Conservation (phyloP, 2,888 invertebrate genomes). For the Volucella inflata region DNA sequence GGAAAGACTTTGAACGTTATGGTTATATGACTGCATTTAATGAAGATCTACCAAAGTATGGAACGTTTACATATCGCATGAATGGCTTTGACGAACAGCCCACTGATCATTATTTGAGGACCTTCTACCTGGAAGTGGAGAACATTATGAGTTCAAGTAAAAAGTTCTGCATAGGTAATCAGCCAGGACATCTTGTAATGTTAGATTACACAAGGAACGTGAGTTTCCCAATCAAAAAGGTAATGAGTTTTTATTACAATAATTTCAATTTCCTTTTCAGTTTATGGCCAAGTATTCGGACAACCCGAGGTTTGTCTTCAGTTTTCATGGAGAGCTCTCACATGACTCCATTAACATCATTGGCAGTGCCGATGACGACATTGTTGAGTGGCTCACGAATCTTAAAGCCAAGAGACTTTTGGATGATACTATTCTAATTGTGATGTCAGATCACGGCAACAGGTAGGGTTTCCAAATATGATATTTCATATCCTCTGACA, state of each 20-base stretch:
- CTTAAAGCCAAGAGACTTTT: slow-evolving; percentile 87
- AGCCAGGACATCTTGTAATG: slow-evolving; percentile 88
- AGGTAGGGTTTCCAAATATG: slow-evolving; percentile 84
- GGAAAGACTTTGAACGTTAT: slow-evolving; percentile 89
- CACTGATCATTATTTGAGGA: slow-evolving; percentile 95
- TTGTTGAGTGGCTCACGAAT: slow-evolving; percentile 87
- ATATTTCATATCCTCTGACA: background rate
- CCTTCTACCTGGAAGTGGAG: slow-evolving; percentile 89
- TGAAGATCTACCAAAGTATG: slow-evolving; percentile 93
- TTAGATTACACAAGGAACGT: slow-evolving; percentile 88
- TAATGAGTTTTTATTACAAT: background rate
- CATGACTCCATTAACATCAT: slow-evolving; percentile 94
- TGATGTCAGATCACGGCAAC: slow-evolving; percentile 97
- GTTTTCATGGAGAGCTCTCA: slow-evolving; percentile 94
- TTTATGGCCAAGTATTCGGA: slow-evolving; percentile 87
- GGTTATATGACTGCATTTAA: slow-evolving; percentile 92
- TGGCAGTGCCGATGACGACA: slow-evolving; percentile 90
- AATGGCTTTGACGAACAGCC: slow-evolving; percentile 93
- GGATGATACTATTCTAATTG: slow-evolving; percentile 91
- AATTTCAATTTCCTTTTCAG: slow-evolving; percentile 78
- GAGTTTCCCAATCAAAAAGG: slow-evolving; percentile 76
- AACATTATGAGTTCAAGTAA: slow-evolving; percentile 85
- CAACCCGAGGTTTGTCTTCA: slow-evolving; percentile 92
- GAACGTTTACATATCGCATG: slow-evolving; percentile 95
- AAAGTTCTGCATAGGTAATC: slow-evolving; percentile 88